Conservation (phyloP, 2,797 vertebrate species). For the Triplophysa bombifrons region DNA sequence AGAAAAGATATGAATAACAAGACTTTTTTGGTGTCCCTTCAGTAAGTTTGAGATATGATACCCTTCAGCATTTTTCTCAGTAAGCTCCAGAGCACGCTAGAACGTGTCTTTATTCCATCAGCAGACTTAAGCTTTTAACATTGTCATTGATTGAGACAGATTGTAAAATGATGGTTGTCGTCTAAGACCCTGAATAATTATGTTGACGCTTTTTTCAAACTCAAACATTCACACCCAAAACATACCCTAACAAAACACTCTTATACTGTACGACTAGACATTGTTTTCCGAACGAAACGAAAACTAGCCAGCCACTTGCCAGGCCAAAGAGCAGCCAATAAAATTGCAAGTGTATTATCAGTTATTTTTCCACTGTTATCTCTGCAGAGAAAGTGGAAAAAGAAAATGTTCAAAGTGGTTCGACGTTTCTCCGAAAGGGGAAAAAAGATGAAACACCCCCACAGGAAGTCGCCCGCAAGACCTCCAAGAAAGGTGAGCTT, state of each 20-base stretch:
- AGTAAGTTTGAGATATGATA: constrained; percentile 45
- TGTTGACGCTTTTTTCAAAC: constrained; percentile 8
- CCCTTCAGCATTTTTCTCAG: constrained; percentile 39
- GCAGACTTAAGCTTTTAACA: constrained; percentile 59
- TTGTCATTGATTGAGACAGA: constrained; percentile 70
- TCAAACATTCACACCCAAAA: neutral
- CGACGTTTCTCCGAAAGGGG: neutral
- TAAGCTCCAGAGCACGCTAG: constrained; percentile 51
- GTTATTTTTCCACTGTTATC: neutral
- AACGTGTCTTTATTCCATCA: constrained; percentile 67
- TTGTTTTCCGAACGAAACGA: no score
- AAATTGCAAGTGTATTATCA: neutral
- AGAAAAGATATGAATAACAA: neutral
- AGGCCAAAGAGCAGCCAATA: neutral
- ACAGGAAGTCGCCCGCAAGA: constrained; percentile 2
- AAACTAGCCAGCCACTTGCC: no score
- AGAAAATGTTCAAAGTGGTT: neutral
- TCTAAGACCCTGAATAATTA: neutral
- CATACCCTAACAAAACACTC: neutral
- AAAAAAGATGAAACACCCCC: neutral
- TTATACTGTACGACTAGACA: no score
- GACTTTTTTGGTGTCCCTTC: neutral
- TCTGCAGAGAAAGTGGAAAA: constrained; percentile 4
- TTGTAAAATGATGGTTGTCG: constrained; percentile 25
- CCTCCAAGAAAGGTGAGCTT: constrained; percentile 48